Evolutionary conservation across 2,888 invertebrate genomes (phyloP).

Genomic region (Oscheius sp.): DNA sequence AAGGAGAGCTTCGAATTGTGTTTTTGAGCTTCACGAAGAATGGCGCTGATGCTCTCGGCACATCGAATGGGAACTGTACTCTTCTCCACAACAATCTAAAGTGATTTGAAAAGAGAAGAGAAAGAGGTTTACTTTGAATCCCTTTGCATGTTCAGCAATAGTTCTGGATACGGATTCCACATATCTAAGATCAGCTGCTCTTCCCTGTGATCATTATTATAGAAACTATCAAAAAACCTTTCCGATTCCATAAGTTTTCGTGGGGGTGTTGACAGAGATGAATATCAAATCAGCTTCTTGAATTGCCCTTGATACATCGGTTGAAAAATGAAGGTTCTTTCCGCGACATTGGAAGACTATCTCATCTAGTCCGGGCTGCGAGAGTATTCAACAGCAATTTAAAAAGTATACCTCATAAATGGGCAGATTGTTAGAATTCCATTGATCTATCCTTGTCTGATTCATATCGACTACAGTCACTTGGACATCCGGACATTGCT

Average conservation of each 20-base stretch:
- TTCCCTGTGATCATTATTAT: too few species aligned
- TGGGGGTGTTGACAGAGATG: slow-evolving; percentile 98
- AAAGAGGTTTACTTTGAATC: too few species aligned
- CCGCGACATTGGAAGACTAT: slow-evolving; percentile 88
- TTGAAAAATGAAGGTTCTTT: slow-evolving; percentile 91
- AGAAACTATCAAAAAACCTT: too few species aligned
- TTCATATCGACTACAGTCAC: slow-evolving; percentile 94
- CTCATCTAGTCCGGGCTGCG: slow-evolving; percentile 87
- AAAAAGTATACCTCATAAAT: slow-evolving; percentile 83
- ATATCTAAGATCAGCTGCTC: slow-evolving; percentile 95
- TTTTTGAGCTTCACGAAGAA: slow-evolving; percentile 66
- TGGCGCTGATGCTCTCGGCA: slow-evolving; percentile 84
- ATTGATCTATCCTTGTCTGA: slow-evolving; percentile 87
- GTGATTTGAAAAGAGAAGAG: slow-evolving; percentile 79
- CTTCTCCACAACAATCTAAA: slow-evolving; percentile 92
- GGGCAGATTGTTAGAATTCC: slow-evolving; percentile 97
- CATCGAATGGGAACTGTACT: slow-evolving; percentile 98
- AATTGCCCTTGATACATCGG: slow-evolving; percentile 85
- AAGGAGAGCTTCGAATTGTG: slow-evolving; percentile 56
- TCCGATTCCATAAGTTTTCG: slow-evolving; percentile 88
- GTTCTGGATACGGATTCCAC: slow-evolving; percentile 94
- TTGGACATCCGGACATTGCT: slow-evolving; percentile 90
- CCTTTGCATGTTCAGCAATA: slow-evolving; percentile 87
- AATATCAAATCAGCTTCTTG: slow-evolving; percentile 94
- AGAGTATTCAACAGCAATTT: neutral